A percentile compares a stretch with the other conserved stretches of the same genome.
phyloP scores from a whole-genome alignment of 2,797 vertebrate species.

The Semaprochilodus insignis region DNA sequence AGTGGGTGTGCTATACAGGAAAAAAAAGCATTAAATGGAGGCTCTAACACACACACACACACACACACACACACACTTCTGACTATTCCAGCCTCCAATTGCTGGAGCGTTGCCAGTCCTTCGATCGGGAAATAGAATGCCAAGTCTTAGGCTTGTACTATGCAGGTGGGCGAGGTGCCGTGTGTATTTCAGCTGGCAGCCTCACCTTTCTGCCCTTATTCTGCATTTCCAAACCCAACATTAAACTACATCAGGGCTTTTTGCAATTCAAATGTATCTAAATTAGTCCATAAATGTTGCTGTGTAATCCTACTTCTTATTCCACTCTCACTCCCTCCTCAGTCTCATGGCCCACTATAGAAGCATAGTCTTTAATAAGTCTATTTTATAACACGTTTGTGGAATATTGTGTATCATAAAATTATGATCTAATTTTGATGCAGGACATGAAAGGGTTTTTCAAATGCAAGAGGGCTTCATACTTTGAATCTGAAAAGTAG shows the following conservation, averaged over 20 bases:
- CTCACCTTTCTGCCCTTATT: neutral
- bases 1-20: neutral
- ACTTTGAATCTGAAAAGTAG: neutral
- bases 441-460: neutral
- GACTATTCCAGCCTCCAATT: neutral
- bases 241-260: neutral
- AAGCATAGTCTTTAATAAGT: neutral
- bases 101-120: conserved; percentile 28
- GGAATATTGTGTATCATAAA: neutral
- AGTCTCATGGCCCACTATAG: neutral
- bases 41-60: neutral
- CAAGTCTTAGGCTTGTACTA: conserved; percentile 2
- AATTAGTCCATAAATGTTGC: neutral
- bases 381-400: too few relatives aligned
- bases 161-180: conserved; percentile 1
- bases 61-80: conserved; percentile 7
- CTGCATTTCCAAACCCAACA: neutral
- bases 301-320: neutral
- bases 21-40: neutral
- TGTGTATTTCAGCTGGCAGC: neutral
- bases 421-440: neutral
- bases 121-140: conserved; percentile 14
- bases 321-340: neutral
- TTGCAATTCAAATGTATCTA: conserved; percentile 3
- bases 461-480: neutral